phyloP scores from a whole-genome alignment of 2,888 invertebrate species.

The Pristionchus exspectatus region DNA sequence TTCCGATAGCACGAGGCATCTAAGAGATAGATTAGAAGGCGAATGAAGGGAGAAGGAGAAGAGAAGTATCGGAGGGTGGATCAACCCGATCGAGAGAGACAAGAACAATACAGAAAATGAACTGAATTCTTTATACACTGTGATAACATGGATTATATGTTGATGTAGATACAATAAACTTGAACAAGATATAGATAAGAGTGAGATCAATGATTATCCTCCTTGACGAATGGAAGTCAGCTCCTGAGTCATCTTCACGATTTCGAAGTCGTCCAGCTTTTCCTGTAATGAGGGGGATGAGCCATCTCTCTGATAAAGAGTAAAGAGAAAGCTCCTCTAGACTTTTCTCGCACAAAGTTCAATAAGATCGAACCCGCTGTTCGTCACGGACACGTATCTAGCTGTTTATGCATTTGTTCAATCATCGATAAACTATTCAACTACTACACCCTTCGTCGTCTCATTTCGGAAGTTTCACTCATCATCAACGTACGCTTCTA shows the following conservation, averaged over 20 bases:
- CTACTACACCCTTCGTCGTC: too few relatives aligned
- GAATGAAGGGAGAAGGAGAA: not conserved
- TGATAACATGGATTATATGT: not conserved
- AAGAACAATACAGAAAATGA: not conserved
- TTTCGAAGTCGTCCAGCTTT: slow-evolving; percentile 16
- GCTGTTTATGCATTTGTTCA: too few relatives aligned
- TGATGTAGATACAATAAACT: not conserved
- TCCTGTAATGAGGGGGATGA: not conserved
- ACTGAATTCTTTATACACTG: slow-evolving; percentile 1
- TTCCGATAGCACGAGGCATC: slow-evolving; percentile 76
- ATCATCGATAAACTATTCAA: too few relatives aligned
- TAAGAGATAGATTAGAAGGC: not conserved
- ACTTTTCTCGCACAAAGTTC: too few relatives aligned
- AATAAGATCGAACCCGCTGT: not conserved
- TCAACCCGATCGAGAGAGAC: not conserved
- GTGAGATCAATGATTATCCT: not conserved
- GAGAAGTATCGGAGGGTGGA: not conserved
- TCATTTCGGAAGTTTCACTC: not conserved
- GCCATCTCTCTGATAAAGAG: too few relatives aligned
- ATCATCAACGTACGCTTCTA: not conserved
- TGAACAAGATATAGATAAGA: not conserved
- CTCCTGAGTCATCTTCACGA: not conserved
- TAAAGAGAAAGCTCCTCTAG: too few relatives aligned
- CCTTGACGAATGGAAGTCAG: not conserved
- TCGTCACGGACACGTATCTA: too few relatives aligned